Base-by-base conservation (phyloP, 2,113 vertebrate genomes). In the Himantopus leucocephalus region DNA sequence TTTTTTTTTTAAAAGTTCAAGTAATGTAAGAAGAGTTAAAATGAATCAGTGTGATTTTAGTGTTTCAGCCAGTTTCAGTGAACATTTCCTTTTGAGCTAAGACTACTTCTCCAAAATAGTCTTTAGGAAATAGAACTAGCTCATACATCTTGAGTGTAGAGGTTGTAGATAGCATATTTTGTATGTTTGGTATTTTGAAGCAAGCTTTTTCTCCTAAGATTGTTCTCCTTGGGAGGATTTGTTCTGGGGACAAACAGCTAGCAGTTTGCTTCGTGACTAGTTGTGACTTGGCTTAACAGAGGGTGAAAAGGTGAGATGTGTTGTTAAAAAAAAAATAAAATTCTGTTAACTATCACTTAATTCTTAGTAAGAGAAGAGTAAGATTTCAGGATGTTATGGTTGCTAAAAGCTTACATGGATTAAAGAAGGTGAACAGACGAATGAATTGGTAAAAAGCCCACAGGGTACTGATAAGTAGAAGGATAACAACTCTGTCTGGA, bases 391-490 rank as follows among this genome's bases (percentile, higher is more conserved):
- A 39, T 41, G 2, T 52, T 83, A 30, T 3, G 6, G 7, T 32
- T 96, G 37, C 27, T 84, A 19, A 62, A 56, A 60, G 2, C 6
- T 50, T 50, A 47, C 3, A 2, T 58, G 41, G 3, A 8, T 84
- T 55, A 86, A 64, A 64, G 12, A 59, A 43, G 18, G 29, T 3
- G 5, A 13, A 56, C 24, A 17, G 22, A 20, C 0, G 0, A 68
- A 52, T 71, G 56, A 59, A 45, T 43, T 37, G 23, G 48, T 56
- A 59, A 76, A 83, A 64, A 60, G 5, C 7, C 6, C 5, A 5
- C 1, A 3, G 27, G 17, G 34, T 82, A 37, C 8, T 77, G 4
- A 59, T 81, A 88, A 63, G 50, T 29, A 45, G 55, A 68, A 83
- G 37, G 60, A 2, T 68, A 64, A 34, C 8, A 37, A 16, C 19